Base-by-base conservation (phyloP, 2,113 vertebrate species). In the Cololabis saira region DNA sequence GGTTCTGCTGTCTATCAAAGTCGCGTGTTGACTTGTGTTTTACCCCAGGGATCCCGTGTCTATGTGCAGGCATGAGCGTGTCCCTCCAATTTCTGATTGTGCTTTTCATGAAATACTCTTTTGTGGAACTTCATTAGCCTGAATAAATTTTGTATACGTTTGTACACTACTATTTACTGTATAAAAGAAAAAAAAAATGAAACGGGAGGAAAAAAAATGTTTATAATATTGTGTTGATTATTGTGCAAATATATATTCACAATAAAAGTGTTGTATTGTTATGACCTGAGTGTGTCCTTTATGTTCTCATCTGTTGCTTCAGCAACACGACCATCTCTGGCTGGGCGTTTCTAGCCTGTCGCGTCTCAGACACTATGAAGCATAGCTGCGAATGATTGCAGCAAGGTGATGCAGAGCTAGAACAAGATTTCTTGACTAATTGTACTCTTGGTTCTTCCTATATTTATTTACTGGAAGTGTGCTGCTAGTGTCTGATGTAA, bases 161-260 rank as follows among this genome's bases (percentile, higher is more conserved):
- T 99, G 97, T 99, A 99, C 92, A 94, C 94, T 95, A 92, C 94
- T 97, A 96, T 94, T 91, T 87, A 91, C 81, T 91, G 89, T 92
- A 92, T 78, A 88, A 93, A 92, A 89, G 84, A 95, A 93, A 94
- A 95, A 93, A 80, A 55, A 15, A 75, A 85, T 54, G 78, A 77
- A 90, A 80, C 55, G 74, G 71, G 67, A 75, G 70, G 85, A 88
- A 7, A 37, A 37, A 37, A 87, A 89, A 94, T 94, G 87, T 98
- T 97, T 99, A 96, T 98, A 97, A 96, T 93, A 94, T 93, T 91
- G 95, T 97, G 95, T 94, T 95, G 93, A 95, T 94, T 95, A 93
- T 96, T 96, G 97, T 98, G 95, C 93, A 96, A 92, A 98, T 95
- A 87, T 93, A 96, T 98, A 98, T 98, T 96, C 95, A 96, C 94